Conservation (phyloP, 2,888 invertebrate genomes). For the Synergus umbraculus region DNA sequence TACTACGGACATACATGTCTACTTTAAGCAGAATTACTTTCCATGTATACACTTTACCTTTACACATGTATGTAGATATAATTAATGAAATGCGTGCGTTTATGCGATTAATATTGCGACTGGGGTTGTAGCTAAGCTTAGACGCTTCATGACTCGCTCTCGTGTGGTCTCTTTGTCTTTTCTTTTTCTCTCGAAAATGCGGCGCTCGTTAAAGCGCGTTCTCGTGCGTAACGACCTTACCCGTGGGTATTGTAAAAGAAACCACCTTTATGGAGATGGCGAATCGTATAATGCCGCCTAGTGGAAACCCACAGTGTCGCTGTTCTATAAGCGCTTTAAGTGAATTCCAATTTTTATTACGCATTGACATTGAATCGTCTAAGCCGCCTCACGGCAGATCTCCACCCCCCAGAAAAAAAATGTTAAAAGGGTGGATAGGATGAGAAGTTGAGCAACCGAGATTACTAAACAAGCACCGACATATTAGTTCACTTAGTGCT, state of each 20-base stretch:
- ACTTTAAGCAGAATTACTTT: too few species aligned
- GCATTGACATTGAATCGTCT: background rate
- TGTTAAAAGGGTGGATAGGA: background rate
- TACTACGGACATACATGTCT: too few species aligned
- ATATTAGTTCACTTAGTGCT: background rate
- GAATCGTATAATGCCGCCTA: slow-evolving; percentile 38
- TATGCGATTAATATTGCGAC: background rate
- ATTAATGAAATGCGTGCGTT: slow-evolving; percentile 47
- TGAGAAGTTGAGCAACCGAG: background rate
- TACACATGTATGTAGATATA: background rate
- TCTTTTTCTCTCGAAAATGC: slow-evolving; percentile 35
- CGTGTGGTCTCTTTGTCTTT: slow-evolving; percentile 42
- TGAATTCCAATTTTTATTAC: slow-evolving; percentile 24
- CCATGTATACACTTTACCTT: too few species aligned
- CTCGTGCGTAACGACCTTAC: slow-evolving; percentile 60
- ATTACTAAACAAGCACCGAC: background rate
- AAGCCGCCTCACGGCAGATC: background rate
- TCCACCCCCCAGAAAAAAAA: background rate
- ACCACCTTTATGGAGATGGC: slow-evolving; percentile 39
- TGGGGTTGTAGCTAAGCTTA: background rate
- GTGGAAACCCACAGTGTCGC: slow-evolving; percentile 34
- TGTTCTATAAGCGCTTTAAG: slow-evolving; percentile 25
- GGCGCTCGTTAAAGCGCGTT: slow-evolving; percentile 49
- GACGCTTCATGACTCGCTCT: slow-evolving; percentile 5
- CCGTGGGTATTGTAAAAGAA: slow-evolving; percentile 36